Evolutionary conservation across 2,888 invertebrate genomes (phyloP), one percentile per base, ranked within the genome.

Genomic region (Hyposoter didymator): DNA sequence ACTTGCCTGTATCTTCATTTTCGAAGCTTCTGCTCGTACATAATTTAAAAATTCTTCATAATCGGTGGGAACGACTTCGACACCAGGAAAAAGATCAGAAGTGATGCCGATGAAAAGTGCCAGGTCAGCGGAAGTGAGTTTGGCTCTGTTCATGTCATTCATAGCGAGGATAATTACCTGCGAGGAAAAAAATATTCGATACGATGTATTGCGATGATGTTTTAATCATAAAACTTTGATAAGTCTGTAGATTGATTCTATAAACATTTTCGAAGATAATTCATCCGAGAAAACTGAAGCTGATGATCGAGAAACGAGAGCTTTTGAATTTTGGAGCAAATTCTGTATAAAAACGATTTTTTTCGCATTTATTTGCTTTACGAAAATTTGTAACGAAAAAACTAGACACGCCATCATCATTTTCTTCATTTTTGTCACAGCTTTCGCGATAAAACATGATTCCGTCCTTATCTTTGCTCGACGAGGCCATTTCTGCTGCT

Each of bases 111-210:
- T 96, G 93, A 98, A 98, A 1, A 98, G 94, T 0, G 98, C 98
- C 87, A 98, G 95, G 94, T 98, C 98, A 88, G 97, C 96, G 0
- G 97, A 95, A 0, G 98, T 98, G 83, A 98, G 94, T 67, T 97
- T 96, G 0, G 98, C 98, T 64, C 97, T 95, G 93, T 98, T 98
- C 98, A 98, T 98, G 93, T 98, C 98, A 59, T 97, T 96, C 98
- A 98, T 98, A 0, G 98, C 98, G 82, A 98, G 94, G 88, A 97
- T 95, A 81, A 96, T 94, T 91, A 97, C 95, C 96, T 96, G 91
- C 32, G 28, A 17, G 19, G 49, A 19, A 22, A 19, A 22, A 39
- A 55, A 19, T 59, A 14, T 52, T 22, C 45, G 12, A 59, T 62
- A 32, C n/a, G 1, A 32, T 4, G 10, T 12, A 59, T 59, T 28